Base-by-base conservation (phyloP, 2,797 vertebrate species). In the Chrosomus eos region DNA sequence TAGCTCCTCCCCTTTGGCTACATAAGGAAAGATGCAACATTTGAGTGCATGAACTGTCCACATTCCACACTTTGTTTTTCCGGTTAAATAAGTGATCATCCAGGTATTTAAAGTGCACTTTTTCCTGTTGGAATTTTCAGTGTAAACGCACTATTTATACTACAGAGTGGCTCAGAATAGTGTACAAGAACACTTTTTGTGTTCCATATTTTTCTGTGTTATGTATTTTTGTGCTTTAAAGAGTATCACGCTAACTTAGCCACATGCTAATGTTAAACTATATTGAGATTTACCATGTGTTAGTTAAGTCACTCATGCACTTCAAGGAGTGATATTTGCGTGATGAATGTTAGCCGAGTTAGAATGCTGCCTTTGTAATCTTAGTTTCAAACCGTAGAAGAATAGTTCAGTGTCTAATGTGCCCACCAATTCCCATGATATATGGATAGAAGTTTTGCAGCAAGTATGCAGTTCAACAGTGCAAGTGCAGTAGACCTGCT, bases 401-500 rank as follows among this genome's bases (percentile, higher is more conserved):
- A 53, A 43, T 38, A 36, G 26, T 62, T 62, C 26, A 33, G 53
- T 18, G 55, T 62, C 19, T 36, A 62, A 82, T 18, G 21, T 68
- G 26, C 72, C 62, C 4, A 77, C 19, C 33, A 28, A 70, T 76
- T 70, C 73, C 62, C 48, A 68, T 11, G 48, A 83, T 68, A 36
- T 53, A 16, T 79, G 72, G 77, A 82, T 72, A 77, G 67, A 76
- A 53, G 43, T 81, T 85, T 64, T 67, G 72, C 43, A 62, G 53
- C 21, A 77, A 84, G 66, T 48, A 71, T 80, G 81, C 67, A 72
- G 31, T 43, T 66, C 40, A 66, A 53, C 33, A 67, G 74, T 80
- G 53, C 40, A 72, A 85, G 71, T 64, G 55, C 78, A 86, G 55
- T 82, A 86, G 86, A 86, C 79, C 66, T 80, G 70, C 76, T 83